Evolutionary conservation across 2,113 vertebrate species (phyloP), one percentile per base, ranked within the genome.

Genomic region (Oncorhynchus masou): DNA sequence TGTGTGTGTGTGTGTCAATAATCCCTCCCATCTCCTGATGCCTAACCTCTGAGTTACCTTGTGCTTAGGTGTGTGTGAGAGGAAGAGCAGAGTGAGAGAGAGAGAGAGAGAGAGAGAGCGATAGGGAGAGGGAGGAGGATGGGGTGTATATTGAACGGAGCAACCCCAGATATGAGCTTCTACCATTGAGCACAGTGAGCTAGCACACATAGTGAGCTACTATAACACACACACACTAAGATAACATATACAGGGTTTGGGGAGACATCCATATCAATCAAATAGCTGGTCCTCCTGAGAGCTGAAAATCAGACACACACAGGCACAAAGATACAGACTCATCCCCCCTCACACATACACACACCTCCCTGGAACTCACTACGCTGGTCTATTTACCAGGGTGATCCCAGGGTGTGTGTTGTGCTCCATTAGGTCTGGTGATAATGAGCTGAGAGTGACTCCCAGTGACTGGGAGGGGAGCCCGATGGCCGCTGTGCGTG

Each of bases 371-470:
- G 8, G 8, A 8, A 73, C 74, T 48, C 31, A 74, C 27, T 19
- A n/a, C 24, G 4, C 70, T 39, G 73, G 54, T 29, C 20, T 51
- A 24, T 68, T 75, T 73, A 59, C 75, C 70, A 65, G 66, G 75
- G 74, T 83, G 67, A 81, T n/a, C 22, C 74, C 76, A 70, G 39
- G 77, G 70, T 74, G 71, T 60, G 67, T 74, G 68, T 49, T 80
- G 65, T 74, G 74, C 74, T 73, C 78, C 79, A 83, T 86, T 86
- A 86, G 75, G 77, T 79, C 69, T 51, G 20, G 48, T 62, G 75
- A 68, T 84, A 86, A 86, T 86, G 79, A 81, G 74, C 62, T 72
- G 74, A 72, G 79, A 16, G 74, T 25, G 70, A 65, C 13, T 76
- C 76, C 79, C 69, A 8, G 68, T 34, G 77, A 31, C 27, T 70